These are phyloP conservation scores for Pteria penguin DNA, from an alignment of 2,888 invertebrate species.

Conservation along the genomic window DNA sequence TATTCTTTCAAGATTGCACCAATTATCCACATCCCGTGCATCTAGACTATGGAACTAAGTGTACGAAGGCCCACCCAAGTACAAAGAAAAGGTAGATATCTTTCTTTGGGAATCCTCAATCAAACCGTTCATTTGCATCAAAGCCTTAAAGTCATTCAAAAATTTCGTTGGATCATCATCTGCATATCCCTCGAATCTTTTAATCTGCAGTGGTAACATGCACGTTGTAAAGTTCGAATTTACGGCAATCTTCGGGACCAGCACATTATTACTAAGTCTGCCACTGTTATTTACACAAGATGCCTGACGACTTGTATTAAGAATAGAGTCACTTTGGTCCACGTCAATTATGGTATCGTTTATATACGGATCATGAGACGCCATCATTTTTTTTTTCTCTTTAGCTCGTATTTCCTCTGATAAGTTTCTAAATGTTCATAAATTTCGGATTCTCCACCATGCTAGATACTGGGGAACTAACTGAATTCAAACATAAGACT, in stretches of 20 bases:
- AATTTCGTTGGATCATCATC: not conserved
- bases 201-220: not conserved
- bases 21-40: not conserved
- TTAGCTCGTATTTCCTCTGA: not conserved
- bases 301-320: too few relatives aligned
- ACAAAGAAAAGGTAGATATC: not conserved
- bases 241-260: too few relatives aligned
- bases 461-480: not conserved
- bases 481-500: not conserved
- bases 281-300: too few relatives aligned
- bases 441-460: not conserved
- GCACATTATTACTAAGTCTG: too few relatives aligned
- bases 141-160: not conserved
- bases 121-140: not conserved
- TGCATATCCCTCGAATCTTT: not conserved
- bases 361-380: not conserved
- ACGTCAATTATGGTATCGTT: not conserved
- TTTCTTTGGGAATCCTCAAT: not conserved
- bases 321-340: not conserved
- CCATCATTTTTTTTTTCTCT: not conserved
- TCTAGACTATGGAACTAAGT: not conserved
- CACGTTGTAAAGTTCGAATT: too few relatives aligned
- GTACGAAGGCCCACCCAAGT: not conserved
- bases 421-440: not conserved
- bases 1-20: not conserved